Evolutionary conservation across 2,113 vertebrate genomes (phyloP).

Genomic region (Puntigrus tetrazona): DNA sequence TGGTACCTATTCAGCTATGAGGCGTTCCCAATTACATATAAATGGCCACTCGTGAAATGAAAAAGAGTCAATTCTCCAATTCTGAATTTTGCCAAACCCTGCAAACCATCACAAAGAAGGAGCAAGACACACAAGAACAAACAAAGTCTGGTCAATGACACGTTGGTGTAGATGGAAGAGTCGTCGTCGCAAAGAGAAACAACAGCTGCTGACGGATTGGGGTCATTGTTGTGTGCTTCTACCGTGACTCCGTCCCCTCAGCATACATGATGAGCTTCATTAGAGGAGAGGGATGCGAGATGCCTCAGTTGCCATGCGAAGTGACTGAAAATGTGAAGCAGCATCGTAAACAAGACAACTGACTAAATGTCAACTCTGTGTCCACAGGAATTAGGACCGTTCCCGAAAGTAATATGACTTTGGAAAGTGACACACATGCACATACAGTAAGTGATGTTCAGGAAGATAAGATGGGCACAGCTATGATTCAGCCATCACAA

Average conservation of each 20-base stretch:
- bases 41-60: neutral
- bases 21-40: conserved; percentile 32
- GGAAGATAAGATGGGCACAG: conserved; percentile 61
- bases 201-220: conserved; percentile 75
- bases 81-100: neutral
- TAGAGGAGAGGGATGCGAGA: conserved; percentile 60
- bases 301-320: conserved; percentile 46
- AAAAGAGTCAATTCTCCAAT: conserved; percentile 15
- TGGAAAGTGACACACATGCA: conserved; percentile 2
- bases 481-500: conserved; percentile 70
- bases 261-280: conserved; percentile 69
- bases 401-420: neutral
- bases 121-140: neutral
- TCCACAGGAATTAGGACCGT: conserved; percentile 31
- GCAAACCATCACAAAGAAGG: neutral
- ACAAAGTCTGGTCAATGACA: conserved; percentile 30
- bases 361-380: conserved; percentile 39
- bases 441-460: conserved; percentile 43
- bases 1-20: neutral
- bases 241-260: conserved; percentile 65
- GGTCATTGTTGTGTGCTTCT: conserved; percentile 70
- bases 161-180: conserved; percentile 23
- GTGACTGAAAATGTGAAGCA: conserved; percentile 37
- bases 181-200: conserved; percentile 66
- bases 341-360: conserved; percentile 48